Evolutionary conservation across 2,113 vertebrate genomes (phyloP), one percentile per base, ranked within the genome.

Genomic region (Scomber colias): DNA sequence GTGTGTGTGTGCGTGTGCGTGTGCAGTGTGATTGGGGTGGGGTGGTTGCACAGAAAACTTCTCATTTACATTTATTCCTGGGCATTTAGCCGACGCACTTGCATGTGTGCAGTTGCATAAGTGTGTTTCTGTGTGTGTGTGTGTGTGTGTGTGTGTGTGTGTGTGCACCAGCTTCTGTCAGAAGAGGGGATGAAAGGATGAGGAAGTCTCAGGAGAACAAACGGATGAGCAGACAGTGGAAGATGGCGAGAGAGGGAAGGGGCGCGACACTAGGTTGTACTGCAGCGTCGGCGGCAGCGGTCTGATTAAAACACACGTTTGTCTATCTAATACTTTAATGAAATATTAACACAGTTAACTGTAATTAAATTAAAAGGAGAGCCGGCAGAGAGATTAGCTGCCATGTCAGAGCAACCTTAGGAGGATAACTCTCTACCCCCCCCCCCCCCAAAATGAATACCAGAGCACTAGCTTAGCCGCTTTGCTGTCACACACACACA

Each of bases 351-450:
- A 85, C 84, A 82, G 76, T 88, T 82, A 88, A 89, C 77, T 92
- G 89, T 92, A 94, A 95, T 95, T 93, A 91, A 92, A 94, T 95
- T 90, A 93, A 94, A 90, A 90, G 83, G 90, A 82, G 87, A 89
- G 79, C 87, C 35, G 45, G 77, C 80, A 59, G 59, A 70, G 77
- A 85, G 89, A 93, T 90, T 90, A 90, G 84, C 46, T 65, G 76
- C 79, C 85, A 83, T 88, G 91, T 85, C 78, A 50, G 85, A 84
- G 85, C 87, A 89, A 84, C 85, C 80, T 78, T 78, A 89, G 84
- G 85, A 87, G 88, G 83, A 85, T 89, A 89, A 89, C 21, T 21
- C 21, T 21, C 21, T 21, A 21, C 79, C 88, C 87, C 86, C 82
- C 80, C 71, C 76, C 82, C 86, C 82, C 80, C 71, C 76, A 82